These are phyloP conservation scores for Drosophila seguyi DNA, from an alignment of 1,140 invertebrate species.

Conservation along the genomic window DNA sequence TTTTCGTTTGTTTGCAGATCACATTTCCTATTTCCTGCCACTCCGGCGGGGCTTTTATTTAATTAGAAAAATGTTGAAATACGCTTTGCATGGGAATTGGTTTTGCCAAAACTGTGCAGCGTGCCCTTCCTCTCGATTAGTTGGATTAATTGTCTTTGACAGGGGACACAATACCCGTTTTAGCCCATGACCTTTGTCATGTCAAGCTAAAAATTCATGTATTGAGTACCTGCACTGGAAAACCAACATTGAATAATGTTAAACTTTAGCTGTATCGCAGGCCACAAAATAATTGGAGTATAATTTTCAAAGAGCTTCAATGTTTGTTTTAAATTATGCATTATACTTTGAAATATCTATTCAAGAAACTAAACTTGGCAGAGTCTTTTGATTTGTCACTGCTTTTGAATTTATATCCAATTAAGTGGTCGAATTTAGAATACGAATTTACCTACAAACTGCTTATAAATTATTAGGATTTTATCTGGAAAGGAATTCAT, in stretches of 20 bases:
- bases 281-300: not conserved
- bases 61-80: conserved; percentile 57
- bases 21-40: conserved; percentile 50
- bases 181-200: conserved; percentile 7
- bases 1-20: conserved; percentile 60
- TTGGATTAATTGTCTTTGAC: conserved; percentile 43
- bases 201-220: conserved; percentile 7
- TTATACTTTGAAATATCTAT: not conserved
- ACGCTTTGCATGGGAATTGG: conserved; percentile 26
- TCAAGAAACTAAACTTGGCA: not conserved
- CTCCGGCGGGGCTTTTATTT: conserved; percentile 50
- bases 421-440: no score
- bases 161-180: conserved; percentile 8
- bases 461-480: not conserved
- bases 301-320: not conserved
- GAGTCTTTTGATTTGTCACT: not conserved
- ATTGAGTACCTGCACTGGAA: conserved; percentile 4
- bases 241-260: not conserved
- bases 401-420: not conserved
- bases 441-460: no score
- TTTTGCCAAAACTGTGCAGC: conserved; percentile 27
- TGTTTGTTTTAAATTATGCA: not conserved
- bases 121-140: conserved; percentile 42
- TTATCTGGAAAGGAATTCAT: not conserved
- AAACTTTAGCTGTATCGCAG: not conserved